Percentiles rank a stretch among this genome's conserved stretches.
These are phyloP conservation scores for Sminthurides aquaticus DNA, from an alignment of 2,888 invertebrate genomes.

Conservation along the genomic window DNA sequence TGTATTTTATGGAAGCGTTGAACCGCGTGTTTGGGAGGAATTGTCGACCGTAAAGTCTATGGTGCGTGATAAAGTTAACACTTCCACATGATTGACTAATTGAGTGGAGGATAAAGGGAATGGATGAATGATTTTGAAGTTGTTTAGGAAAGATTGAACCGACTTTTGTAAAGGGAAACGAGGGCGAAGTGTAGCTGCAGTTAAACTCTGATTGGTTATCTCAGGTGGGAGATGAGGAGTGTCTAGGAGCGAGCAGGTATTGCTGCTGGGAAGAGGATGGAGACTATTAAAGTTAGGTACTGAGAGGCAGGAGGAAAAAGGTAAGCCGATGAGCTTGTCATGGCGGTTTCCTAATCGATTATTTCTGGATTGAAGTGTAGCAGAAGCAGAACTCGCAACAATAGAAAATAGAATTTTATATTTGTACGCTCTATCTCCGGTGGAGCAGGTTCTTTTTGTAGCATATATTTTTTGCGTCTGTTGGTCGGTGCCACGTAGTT, in stretches of 20 bases:
- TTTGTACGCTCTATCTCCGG: slow-evolving; percentile 26
- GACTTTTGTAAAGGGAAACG: background rate
- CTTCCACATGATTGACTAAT: background rate
- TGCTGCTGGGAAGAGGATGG: background rate
- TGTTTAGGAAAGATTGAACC: background rate
- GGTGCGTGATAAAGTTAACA: background rate
- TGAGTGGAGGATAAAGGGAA: background rate
- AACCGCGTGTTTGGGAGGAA: background rate
- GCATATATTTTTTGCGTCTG: background rate
- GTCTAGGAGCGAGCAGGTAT: background rate
- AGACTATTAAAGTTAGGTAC: background rate
- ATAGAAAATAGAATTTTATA: slow-evolving; percentile 15
- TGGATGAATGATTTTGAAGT: background rate
- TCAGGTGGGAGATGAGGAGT: background rate
- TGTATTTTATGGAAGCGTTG: background rate
- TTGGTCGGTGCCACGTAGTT: too few relatives aligned
- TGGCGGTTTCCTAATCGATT: slow-evolving; percentile 42
- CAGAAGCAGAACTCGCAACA: slow-evolving; percentile 21
- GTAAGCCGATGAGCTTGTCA: slow-evolving; percentile 23
- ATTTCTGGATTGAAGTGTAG: slow-evolving; percentile 25
- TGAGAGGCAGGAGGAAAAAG: background rate
- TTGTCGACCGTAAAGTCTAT: background rate
- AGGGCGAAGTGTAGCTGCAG: background rate
- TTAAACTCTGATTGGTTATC: background rate
- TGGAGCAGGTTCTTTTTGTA: background rate